phyloP scores from a whole-genome alignment of 2,113 vertebrate genomes.

The Pogonocichla stellata region DNA sequence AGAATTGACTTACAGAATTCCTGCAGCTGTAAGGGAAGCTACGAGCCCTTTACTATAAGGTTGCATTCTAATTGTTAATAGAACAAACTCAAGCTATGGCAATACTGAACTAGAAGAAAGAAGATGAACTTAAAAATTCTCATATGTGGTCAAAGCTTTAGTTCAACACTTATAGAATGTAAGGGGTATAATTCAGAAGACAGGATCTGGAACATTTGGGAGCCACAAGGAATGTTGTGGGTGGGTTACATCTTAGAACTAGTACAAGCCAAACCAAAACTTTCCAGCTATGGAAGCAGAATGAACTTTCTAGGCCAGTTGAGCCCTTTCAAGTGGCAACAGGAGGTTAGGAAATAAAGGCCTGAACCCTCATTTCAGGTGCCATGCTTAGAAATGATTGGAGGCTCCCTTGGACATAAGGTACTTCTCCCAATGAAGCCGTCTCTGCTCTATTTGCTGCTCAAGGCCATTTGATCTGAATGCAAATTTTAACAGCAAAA shows the following conservation, averaged over 20 bases:
- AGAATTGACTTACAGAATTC: not conserved
- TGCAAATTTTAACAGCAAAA: not conserved
- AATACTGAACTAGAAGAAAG: not conserved
- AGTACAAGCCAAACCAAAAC: not conserved
- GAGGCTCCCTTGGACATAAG: not conserved
- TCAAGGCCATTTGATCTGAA: not conserved
- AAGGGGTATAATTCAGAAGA: not conserved
- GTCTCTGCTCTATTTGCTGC: not conserved
- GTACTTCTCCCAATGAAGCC: not conserved
- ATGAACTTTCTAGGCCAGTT: not conserved
- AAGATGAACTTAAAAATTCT: not conserved
- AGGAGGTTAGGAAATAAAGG: not conserved
- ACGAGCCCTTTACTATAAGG: rapidly evolving
- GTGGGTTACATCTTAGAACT: not conserved
- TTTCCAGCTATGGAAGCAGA: not conserved
- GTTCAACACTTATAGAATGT: not conserved
- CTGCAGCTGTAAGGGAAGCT: not conserved
- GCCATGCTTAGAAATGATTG: rapidly evolving
- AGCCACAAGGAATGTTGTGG: not conserved
- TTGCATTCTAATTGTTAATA: not conserved
- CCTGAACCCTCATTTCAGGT: not conserved
- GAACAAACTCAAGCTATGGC: not conserved
- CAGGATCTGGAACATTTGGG: not conserved
- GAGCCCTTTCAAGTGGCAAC: not conserved
- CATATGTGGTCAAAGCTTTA: not conserved